Evolutionary conservation across 2,797 vertebrate genomes (phyloP).

Genomic region (Thamnophis elegans): DNA sequence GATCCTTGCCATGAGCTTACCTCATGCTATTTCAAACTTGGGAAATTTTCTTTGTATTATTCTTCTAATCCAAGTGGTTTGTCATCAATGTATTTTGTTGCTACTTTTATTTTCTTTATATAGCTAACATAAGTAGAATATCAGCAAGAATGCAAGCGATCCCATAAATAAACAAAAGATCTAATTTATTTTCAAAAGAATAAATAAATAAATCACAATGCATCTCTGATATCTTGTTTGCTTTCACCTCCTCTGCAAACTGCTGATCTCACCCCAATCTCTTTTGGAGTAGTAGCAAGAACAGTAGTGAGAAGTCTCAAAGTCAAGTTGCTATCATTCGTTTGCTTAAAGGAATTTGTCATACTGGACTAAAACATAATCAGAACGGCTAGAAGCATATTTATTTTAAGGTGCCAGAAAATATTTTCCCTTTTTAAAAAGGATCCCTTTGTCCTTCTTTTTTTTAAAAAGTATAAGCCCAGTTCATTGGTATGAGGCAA

Average conservation of each 20-base stretch:
- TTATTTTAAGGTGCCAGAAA: background rate
- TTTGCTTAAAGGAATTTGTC: background rate
- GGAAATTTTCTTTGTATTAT: conserved; percentile 13
- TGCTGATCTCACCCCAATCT: background rate
- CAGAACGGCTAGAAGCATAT: background rate
- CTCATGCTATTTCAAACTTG: conserved; percentile 5
- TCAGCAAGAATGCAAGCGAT: background rate
- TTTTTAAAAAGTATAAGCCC: conserved; percentile 18
- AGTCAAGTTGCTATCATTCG: background rate
- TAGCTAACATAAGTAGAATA: background rate
- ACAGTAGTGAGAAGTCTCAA: background rate
- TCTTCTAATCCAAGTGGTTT: background rate
- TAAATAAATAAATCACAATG: background rate
- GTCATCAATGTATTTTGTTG: background rate
- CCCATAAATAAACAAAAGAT: background rate
- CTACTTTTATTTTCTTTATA: conserved; percentile 26
- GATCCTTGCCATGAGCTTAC: background rate
- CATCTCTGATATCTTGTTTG: background rate
- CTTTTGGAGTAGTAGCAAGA: background rate
- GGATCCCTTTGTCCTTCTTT: conserved; percentile 33
- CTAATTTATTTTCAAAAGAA: conserved; percentile 19
- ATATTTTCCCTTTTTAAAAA: background rate
- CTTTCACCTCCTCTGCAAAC: background rate
- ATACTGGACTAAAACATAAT: background rate
- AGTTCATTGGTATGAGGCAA: conserved; percentile 35